Evolutionary conservation across 2,797 vertebrate genomes (phyloP).

Genomic region (Amazonetta brasiliensis): DNA sequence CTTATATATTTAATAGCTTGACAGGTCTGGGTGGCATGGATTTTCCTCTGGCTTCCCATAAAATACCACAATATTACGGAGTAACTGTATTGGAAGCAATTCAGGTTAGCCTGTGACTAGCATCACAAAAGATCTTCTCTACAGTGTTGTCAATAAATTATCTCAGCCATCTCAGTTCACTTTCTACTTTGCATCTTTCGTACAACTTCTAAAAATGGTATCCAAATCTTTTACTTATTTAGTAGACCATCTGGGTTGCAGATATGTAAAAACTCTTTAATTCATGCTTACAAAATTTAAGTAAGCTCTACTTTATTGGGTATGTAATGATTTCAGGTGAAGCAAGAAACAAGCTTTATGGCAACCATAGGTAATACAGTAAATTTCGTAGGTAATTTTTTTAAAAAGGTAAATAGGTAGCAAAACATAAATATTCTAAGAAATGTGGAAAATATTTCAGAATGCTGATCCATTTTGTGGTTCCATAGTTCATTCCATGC

Average conservation of each 20-base stretch:
- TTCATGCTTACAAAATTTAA: background rate
- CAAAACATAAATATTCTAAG: background rate
- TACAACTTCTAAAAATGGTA: conserved; percentile 36
- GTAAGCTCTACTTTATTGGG: background rate
- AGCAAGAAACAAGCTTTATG: background rate
- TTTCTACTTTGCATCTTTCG: conserved; percentile 1
- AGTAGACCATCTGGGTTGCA: conserved; percentile 31
- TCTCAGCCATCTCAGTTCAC: background rate
- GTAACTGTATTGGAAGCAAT: background rate
- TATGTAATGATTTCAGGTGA: no score
- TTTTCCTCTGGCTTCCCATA: background rate
- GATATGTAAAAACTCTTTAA: background rate
- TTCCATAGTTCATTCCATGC: background rate
- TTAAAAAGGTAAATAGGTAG: background rate
- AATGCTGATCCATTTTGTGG: background rate
- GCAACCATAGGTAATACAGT: background rate
- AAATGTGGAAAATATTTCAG: background rate
- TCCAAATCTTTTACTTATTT: conserved; percentile 36
- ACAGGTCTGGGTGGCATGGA: background rate
- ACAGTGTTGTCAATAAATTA: conserved; percentile 19
- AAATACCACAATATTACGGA: background rate
- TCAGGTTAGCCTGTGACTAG: background rate
- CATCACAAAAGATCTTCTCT: background rate
- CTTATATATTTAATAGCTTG: background rate
- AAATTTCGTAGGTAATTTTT: background rate